Conservation (phyloP, 2,888 invertebrate genomes). For the Leptothorax acervorum region DNA sequence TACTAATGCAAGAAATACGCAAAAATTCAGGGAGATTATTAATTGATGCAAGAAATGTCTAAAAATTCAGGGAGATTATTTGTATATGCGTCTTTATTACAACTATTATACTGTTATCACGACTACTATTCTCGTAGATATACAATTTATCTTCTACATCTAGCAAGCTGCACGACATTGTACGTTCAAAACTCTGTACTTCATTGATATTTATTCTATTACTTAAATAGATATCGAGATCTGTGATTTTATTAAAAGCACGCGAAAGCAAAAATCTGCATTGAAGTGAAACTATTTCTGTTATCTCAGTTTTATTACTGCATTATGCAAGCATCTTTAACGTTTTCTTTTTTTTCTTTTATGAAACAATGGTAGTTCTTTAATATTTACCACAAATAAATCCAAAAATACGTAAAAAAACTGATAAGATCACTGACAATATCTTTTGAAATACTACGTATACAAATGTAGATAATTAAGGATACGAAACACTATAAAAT, state of each 20-base stretch:
- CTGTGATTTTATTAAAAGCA: not conserved
- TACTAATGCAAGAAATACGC: not conserved
- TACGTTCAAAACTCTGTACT: not conserved
- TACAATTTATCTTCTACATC: not conserved
- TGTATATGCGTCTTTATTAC: conserved; percentile 13
- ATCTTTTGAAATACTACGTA: not conserved
- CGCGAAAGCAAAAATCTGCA: not conserved
- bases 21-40: not conserved
- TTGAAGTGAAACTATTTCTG: conserved; percentile 2
- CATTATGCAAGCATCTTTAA: not conserved
- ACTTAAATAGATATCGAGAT: not conserved
- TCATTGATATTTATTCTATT: not conserved
- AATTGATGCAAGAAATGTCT: not conserved
- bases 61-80: not conserved
- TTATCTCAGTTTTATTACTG: not conserved
- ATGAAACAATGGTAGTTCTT: not conserved
- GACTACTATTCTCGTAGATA: not conserved
- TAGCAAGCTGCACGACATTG: conserved; percentile 4
- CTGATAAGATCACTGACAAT: too few species aligned
- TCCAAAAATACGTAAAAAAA: too few species aligned
- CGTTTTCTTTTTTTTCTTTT: conserved; percentile 12
- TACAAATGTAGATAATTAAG: not conserved
- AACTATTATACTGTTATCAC: not conserved
- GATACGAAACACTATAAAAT: too few species aligned
- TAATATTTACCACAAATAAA: too few species aligned